These are phyloP conservation scores for Adineta ricciae DNA, from an alignment of 2,888 invertebrate genomes.

Conservation along the genomic window DNA sequence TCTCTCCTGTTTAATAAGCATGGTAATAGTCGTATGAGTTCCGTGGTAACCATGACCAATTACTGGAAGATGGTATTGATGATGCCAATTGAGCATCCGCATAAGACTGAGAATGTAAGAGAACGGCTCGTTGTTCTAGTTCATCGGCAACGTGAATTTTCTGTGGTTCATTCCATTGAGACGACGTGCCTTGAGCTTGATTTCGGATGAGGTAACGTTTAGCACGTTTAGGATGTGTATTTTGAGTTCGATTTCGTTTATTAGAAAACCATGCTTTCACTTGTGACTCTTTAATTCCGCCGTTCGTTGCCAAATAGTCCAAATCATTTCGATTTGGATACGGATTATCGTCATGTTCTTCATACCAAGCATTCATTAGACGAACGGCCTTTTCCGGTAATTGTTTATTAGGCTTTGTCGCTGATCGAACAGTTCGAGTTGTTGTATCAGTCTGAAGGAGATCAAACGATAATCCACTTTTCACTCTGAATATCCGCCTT, in stretches of 20 bases:
- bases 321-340: slow-evolving; percentile 30
- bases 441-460: neutral
- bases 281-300: slow-evolving; percentile 28
- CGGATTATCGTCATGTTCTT: slow-evolving; percentile 27
- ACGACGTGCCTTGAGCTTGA: neutral
- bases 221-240: slow-evolving; percentile 30
- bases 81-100: neutral
- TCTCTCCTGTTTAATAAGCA: neutral
- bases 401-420: neutral
- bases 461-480: too few species aligned
- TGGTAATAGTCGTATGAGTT: neutral
- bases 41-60: neutral
- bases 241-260: slow-evolving; percentile 31
- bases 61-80: neutral
- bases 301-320: slow-evolving; percentile 24
- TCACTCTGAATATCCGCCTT: neutral
- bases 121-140: neutral
- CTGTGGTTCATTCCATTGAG: neutral
- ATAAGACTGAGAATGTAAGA: neutral
- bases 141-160: neutral
- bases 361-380: slow-evolving; percentile 29
- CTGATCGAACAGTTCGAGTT: neutral
- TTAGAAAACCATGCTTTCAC: slow-evolving; percentile 34
- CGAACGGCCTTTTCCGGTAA: slow-evolving; percentile 28
- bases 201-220: slow-evolving; percentile 25